Percentiles rank a stretch among this genome's conserved stretches.
Conservation (phyloP, 2,888 invertebrate species). For the Bursaphelenchus okinawaensis region DNA sequence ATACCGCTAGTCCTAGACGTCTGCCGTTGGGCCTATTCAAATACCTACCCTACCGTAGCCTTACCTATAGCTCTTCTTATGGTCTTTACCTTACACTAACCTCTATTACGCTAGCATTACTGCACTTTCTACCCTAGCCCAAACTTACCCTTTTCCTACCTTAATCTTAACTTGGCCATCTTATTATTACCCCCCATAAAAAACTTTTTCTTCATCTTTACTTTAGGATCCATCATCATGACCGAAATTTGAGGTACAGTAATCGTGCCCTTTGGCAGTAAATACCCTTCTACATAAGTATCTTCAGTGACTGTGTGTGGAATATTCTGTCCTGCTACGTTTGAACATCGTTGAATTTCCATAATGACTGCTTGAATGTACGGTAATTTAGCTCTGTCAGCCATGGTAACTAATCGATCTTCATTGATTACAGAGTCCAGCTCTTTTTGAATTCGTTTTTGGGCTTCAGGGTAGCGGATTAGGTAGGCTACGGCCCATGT, state of each 20-base stretch:
- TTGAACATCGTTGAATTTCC: conserved; percentile 17
- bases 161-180: no score
- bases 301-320: not conserved
- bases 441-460: conserved; percentile 28
- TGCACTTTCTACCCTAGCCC: no score
- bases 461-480: conserved; percentile 10
- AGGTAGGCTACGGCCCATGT: not conserved
- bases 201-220: no score
- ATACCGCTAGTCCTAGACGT: no score
- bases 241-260: not conserved
- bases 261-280: not conserved
- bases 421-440: conserved; percentile 30
- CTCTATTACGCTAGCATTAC: no score
- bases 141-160: no score
- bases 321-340: conserved; percentile 6
- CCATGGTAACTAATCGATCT: conserved; percentile 22
- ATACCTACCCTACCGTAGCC: no score
- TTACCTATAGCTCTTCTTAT: no score
- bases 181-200: no score
- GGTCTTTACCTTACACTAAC: no score
- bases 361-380: conserved; percentile 25
- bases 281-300: not conserved
- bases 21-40: no score
- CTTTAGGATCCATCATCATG: not conserved
- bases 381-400: conserved; percentile 25